phyloP scores from a whole-genome alignment of 2,888 invertebrate species.

The Nephrotoma guestfalica region DNA sequence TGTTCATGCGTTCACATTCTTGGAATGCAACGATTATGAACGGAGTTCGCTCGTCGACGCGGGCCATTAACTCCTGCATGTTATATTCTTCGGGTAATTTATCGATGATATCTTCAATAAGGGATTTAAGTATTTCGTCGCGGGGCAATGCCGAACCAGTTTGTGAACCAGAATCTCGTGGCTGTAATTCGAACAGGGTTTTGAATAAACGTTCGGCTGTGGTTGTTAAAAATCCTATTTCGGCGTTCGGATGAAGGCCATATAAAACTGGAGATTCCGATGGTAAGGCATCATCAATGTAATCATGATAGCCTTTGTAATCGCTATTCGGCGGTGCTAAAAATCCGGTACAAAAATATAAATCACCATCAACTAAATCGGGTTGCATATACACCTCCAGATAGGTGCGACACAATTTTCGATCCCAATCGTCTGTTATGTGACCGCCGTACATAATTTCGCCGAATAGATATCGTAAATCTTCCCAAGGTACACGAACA shows the following conservation, averaged over 20 bases:
- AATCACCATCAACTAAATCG: constrained; percentile 75
- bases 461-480: constrained; percentile 83
- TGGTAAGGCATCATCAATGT: constrained; percentile 76
- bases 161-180: constrained; percentile 61
- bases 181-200: constrained; percentile 80
- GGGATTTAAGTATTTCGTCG: constrained; percentile 53
- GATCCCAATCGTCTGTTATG: constrained; percentile 93
- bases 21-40: constrained; percentile 84
- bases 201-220: constrained; percentile 74
- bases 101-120: constrained; percentile 76
- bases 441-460: constrained; percentile 98
- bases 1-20: constrained; percentile 92
- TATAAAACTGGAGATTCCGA: constrained; percentile 81
- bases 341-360: constrained; percentile 69
- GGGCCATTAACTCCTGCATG: constrained; percentile 68
- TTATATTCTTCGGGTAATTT: constrained; percentile 82
- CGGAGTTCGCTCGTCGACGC: constrained; percentile 79
- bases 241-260: constrained; percentile 87
- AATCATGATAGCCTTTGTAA: constrained; percentile 72
- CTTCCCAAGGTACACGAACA: constrained; percentile 83
- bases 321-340: constrained; percentile 77
- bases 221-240: constrained; percentile 82
- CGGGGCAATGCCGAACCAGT: constrained; percentile 46
- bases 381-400: constrained; percentile 77
- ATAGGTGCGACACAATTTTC: constrained; percentile 72